Evolutionary conservation across 1,140 invertebrate species (phyloP).

Genomic region (Samia ricini): DNA sequence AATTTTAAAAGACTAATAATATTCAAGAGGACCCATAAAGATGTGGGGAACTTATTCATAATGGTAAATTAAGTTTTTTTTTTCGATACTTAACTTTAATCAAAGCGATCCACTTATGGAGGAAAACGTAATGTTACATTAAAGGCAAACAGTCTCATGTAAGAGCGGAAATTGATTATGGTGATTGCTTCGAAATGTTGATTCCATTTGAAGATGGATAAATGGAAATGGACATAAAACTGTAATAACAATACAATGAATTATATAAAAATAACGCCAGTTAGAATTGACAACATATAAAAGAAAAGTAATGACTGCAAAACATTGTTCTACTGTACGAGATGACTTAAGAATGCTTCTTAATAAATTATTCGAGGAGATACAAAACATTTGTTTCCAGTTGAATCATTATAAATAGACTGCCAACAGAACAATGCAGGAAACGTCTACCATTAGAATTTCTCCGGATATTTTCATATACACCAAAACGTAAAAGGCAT

Average conservation of each 20-base stretch:
- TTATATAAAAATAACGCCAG: too few species aligned
- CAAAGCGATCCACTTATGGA: background rate
- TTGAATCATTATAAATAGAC: background rate
- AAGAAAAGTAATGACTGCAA: too few species aligned
- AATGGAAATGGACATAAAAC: too few species aligned
- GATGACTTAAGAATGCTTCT: background rate
- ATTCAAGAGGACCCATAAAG: background rate
- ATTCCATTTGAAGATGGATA: background rate
- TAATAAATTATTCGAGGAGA: background rate
- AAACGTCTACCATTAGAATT: background rate
- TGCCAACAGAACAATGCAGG: slow-evolving; percentile 2
- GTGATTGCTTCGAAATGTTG: background rate
- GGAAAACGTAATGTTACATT: background rate
- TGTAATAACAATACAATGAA: too few species aligned
- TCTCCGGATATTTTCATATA: background rate
- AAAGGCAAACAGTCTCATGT: background rate
- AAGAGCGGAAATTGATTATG: slow-evolving; percentile 3
- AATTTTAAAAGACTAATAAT: too few species aligned
- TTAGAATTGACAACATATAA: background rate
- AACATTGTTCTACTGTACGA: background rate
- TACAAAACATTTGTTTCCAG: background rate
- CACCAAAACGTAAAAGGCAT: slow-evolving; percentile 5
- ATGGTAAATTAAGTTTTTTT: background rate
- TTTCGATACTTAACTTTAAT: background rate
- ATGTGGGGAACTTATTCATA: background rate